phyloP scores from a whole-genome alignment of 2,113 vertebrate species.

The Callocephalon fimbriatum region DNA sequence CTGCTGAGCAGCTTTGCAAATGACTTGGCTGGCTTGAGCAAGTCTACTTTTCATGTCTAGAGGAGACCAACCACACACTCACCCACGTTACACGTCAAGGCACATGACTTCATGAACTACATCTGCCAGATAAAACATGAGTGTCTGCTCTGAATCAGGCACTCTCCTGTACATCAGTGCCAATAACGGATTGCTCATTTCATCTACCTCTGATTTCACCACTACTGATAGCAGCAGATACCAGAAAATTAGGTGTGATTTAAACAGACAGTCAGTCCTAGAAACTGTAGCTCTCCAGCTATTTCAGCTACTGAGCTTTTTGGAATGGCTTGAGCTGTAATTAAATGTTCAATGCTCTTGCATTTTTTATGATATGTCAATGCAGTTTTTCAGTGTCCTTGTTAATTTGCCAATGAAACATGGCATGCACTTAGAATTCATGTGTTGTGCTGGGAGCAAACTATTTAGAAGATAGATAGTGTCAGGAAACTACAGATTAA shows the following conservation, averaged over 20 bases:
- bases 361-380: slow-evolving; percentile 6
- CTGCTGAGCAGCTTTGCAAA: background rate
- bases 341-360: background rate
- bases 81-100: background rate
- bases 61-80: background rate
- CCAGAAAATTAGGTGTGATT: background rate
- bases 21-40: background rate
- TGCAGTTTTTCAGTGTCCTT: background rate
- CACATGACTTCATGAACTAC: background rate
- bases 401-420: slow-evolving; percentile 3
- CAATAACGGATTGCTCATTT: background rate
- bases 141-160: background rate
- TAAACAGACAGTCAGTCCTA: background rate
- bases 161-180: background rate
- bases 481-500: background rate
- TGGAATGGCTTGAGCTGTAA: background rate
- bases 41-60: background rate
- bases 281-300: background rate
- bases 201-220: background rate
- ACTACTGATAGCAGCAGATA: background rate
- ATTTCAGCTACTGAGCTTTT: background rate
- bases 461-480: background rate
- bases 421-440: background rate
- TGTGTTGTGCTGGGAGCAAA: background rate
- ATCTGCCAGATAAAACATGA: background rate